These are phyloP conservation scores for Manis crassicaudata DNA, from an alignment of 2,797 vertebrate species.

Conservation along the genomic window DNA sequence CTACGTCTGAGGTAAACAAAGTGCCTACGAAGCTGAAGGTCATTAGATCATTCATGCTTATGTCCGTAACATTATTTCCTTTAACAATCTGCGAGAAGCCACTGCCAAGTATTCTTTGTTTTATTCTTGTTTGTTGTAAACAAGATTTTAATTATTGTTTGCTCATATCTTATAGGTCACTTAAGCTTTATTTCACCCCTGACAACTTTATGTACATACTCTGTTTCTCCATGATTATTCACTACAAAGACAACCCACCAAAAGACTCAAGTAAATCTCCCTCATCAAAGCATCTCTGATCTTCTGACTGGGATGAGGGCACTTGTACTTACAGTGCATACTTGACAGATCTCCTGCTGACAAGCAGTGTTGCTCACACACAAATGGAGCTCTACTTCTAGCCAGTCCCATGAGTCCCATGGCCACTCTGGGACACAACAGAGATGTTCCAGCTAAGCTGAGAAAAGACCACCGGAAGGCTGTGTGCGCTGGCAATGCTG, in stretches of 20 bases:
- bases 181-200: background rate
- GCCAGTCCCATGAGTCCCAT: background rate
- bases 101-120: background rate
- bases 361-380: background rate
- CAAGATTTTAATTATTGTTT: background rate
- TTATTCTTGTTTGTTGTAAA: background rate
- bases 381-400: background rate
- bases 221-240: background rate
- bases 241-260: background rate
- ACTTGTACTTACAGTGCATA: background rate
- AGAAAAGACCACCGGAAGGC: background rate
- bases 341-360: background rate
- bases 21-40: background rate
- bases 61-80: background rate
- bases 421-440: background rate
- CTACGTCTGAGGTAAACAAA: background rate
- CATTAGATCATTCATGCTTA: background rate
- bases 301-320: background rate
- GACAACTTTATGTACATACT: background rate
- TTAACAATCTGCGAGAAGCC: background rate
- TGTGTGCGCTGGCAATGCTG: background rate
- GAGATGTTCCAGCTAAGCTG: background rate
- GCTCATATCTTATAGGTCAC: background rate
- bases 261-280: background rate
- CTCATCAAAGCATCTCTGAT: background rate